Percentiles rank a stretch among this genome's conserved stretches.
Conservation (phyloP, 2,797 vertebrate genomes). For the Aselliscus stoliczkanus region DNA sequence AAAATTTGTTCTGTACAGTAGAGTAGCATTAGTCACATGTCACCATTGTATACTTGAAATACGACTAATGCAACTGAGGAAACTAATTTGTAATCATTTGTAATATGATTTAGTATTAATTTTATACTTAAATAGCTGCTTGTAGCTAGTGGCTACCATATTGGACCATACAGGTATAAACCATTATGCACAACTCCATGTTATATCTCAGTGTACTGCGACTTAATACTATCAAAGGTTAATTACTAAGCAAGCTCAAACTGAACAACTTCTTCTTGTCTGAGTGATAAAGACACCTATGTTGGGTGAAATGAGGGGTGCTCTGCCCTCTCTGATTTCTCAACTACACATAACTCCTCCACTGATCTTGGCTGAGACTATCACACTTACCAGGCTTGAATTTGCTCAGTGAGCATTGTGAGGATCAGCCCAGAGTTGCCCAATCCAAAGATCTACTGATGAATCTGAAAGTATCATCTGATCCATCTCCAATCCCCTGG, state of each 20-base stretch:
- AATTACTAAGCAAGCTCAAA: not conserved
- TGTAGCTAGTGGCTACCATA: not conserved
- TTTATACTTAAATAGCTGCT: not conserved
- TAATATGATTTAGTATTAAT: conserved; percentile 8
- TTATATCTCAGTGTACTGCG: not conserved
- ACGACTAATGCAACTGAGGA: not conserved
- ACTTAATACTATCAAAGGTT: not conserved
- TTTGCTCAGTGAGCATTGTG: not conserved
- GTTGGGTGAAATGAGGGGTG: not conserved
- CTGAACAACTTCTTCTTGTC: not conserved
- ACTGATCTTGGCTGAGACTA: not conserved
- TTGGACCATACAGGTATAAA: not conserved
- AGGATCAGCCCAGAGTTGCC: not conserved
- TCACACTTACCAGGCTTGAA: not conserved
- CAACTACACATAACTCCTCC: not conserved
- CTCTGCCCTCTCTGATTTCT: not conserved
- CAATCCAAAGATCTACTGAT: not conserved
- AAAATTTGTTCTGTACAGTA: not conserved
- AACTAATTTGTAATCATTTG: not conserved
- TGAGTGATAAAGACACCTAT: not conserved
- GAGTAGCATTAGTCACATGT: not conserved
- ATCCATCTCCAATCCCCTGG: not conserved
- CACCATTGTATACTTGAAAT: not conserved
- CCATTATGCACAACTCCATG: not conserved
- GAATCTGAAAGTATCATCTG: not conserved